A percentile compares a stretch with the other conserved stretches of the same genome.
Evolutionary conservation across 1,140 invertebrate genomes (phyloP).

Genomic region (Pseudomyrmex sp.): DNA sequence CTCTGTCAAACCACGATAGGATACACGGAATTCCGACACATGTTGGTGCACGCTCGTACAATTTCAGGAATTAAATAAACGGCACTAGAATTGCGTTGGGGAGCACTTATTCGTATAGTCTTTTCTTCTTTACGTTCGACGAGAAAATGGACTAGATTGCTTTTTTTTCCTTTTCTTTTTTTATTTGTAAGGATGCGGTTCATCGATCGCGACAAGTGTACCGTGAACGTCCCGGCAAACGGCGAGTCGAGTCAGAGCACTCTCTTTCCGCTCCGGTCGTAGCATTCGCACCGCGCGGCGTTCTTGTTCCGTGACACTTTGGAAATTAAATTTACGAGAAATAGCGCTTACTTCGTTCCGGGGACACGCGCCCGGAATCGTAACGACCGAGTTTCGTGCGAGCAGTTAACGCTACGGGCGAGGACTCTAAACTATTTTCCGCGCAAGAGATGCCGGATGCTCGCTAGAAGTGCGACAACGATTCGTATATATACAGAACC

Average conservation of each 20-base stretch:
- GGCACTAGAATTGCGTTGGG: neutral
- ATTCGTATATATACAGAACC: neutral
- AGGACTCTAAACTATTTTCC: conserved; percentile 26
- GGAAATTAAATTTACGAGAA: conserved; percentile 72
- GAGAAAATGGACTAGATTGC: conserved; percentile 29
- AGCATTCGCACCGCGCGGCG: neutral
- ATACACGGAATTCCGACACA: too few relatives aligned
- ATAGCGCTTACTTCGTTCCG: conserved; percentile 75
- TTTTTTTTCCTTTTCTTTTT: neutral
- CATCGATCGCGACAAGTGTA: conserved; percentile 62
- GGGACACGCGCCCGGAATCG: conserved; percentile 67
- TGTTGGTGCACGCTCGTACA: neutral
- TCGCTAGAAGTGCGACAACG: conserved; percentile 11
- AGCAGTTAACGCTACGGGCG: conserved; percentile 15
- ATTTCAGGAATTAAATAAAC: conserved; percentile 11
- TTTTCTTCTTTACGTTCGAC: neutral
- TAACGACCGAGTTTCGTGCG: conserved; percentile 62
- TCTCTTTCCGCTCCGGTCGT: conserved; percentile 7
- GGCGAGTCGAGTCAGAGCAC: conserved; percentile 16
- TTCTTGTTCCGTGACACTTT: conserved; percentile 59
- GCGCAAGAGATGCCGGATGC: neutral
- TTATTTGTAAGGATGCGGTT: conserved; percentile 42
- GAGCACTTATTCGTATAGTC: neutral
- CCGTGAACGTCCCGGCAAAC: conserved; percentile 59
- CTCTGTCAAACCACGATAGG: neutral